These are phyloP conservation scores for Thecocarcelia acutangulata DNA, from an alignment of 2,888 invertebrate genomes.

Conservation along the genomic window DNA sequence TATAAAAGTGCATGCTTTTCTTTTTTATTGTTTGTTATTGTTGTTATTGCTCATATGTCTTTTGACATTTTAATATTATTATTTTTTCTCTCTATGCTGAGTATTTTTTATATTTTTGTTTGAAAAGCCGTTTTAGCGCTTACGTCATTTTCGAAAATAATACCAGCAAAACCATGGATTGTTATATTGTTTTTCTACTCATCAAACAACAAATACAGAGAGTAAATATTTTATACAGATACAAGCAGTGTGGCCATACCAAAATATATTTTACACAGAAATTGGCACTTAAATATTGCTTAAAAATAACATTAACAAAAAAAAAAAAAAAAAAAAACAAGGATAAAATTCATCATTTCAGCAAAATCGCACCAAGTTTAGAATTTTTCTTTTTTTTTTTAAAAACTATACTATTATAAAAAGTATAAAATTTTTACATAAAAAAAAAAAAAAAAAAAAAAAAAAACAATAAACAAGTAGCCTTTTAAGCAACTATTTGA, in stretches of 20 bases:
- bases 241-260: neutral
- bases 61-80: conserved; percentile 61
- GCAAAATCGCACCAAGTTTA: too few relatives aligned
- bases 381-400: too few relatives aligned
- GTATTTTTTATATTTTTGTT: conserved; percentile 53
- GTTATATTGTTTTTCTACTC: conserved; percentile 46
- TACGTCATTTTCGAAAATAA: conserved; percentile 73
- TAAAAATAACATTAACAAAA: too few relatives aligned
- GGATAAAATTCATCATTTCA: too few relatives aligned
- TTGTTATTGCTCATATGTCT: conserved; percentile 58
- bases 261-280: too few relatives aligned
- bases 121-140: conserved; percentile 70
- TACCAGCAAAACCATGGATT: conserved; percentile 54
- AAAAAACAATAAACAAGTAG: too few relatives aligned
- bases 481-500: too few relatives aligned
- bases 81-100: conserved; percentile 39
- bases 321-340: too few relatives aligned
- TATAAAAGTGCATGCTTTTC: conserved; percentile 10
- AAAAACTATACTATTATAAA: too few relatives aligned
- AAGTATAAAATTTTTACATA: too few relatives aligned
- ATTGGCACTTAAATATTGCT: too few relatives aligned
- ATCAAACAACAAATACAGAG: conserved; percentile 49
- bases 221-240: conserved; percentile 23
- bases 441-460: too few relatives aligned
- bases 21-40: conserved; percentile 40